Evolutionary conservation across 2,113 vertebrate species (phyloP), one percentile per base, ranked within the genome.

Genomic region (Anas platyrhynchos): DNA sequence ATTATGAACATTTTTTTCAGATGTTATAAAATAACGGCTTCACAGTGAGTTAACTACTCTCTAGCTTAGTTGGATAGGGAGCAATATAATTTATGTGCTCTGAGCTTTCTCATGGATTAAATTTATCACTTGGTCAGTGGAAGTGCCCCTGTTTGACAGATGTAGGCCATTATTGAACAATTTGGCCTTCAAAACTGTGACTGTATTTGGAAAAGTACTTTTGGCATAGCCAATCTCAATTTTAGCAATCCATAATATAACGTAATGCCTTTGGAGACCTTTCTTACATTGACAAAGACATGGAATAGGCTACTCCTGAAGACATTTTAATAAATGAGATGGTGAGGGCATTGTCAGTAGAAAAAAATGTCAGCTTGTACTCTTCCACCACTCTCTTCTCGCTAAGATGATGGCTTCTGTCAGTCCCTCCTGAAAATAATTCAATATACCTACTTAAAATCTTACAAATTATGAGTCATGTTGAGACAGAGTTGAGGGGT

Each of bases 51-150:
- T 95, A 95, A 92, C 88, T 91, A 68, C 90, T 93, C 95, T 95
- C 61, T 84, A 78, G 80, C n/a, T 97, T 84, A 88, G 80, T 68
- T 13, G 21, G 88, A 92, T 69, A 48, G 90, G 86, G 93, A 96
- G 79, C 88, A 93, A 88, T 91, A 88, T 91, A 96, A 90, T 96
- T 96, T 93, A 95, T 95, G 83, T 88, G 80, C 77, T 94, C 73
- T 86, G 95, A 94, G 93, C 93, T 94, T 94, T 96, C 92, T 92
- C 80, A 34, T 94, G 93, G 93, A 96, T 96, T 95, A 91, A 88
- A 96, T 95, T 95, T 95, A 96, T 96, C 93, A 58, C 88, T 88
- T 94, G 94, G 92, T 97, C 94, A 94, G 80, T 94, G 73, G 90
- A 89, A 94, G 34, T 79, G 94, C 93, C 93, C 83, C 93, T 94